Conservation (phyloP, 2,113 vertebrate genomes). For the Panthera uncia region DNA sequence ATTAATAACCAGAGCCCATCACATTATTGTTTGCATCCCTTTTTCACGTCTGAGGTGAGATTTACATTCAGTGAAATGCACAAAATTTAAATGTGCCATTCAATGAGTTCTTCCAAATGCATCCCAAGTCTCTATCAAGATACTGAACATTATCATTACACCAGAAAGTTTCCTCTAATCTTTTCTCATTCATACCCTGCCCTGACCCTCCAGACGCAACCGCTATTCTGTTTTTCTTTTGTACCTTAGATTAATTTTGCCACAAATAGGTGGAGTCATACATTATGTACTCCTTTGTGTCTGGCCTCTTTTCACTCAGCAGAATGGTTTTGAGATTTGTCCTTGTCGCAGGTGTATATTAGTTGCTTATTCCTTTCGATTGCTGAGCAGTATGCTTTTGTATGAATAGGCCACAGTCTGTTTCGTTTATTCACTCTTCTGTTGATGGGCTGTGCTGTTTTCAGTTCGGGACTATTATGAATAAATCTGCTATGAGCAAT, state of each 20-base stretch:
- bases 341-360: neutral
- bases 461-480: neutral
- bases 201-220: neutral
- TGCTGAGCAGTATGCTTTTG: neutral
- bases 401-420: neutral
- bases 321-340: neutral
- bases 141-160: neutral
- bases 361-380: neutral
- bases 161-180: neutral
- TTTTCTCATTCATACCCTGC: neutral
- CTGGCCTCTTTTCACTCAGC: neutral
- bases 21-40: neutral
- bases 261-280: neutral
- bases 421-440: conserved; percentile 15
- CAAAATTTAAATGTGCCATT: neutral
- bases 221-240: neutral
- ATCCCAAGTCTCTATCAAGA: neutral
- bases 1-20: neutral
- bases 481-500: conserved; percentile 4
- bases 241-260: neutral
- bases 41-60: neutral
- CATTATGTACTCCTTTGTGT: neutral
- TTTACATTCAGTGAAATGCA: neutral
- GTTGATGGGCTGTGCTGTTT: neutral
- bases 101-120: neutral